phyloP scores from a whole-genome alignment of 1,140 invertebrate species.

The Heliconius himera region DNA sequence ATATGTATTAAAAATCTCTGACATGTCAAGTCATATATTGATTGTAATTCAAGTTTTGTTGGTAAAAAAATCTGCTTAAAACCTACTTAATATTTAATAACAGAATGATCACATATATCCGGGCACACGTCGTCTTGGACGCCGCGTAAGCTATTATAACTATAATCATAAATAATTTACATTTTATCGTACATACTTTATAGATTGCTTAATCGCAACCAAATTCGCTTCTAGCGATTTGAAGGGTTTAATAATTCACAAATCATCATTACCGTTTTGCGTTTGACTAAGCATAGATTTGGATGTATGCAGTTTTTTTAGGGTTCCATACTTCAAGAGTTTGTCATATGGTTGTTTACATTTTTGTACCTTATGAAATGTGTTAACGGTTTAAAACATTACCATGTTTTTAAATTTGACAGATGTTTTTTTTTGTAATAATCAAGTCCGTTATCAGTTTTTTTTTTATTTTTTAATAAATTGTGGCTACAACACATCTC shows the following conservation, averaged over 20 bases:
- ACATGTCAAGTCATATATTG: conserved; percentile 2
- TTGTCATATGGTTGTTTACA: not conserved
- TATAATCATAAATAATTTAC: conserved; percentile 62
- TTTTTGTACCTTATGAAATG: no score
- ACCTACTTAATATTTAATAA: conserved; percentile 39
- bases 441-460: no score
- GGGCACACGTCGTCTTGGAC: conserved; percentile 53
- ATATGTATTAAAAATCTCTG: conserved; percentile 7
- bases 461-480: no score
- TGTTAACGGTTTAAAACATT: no score
- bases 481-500: no score
- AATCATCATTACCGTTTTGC: conserved; percentile 56
- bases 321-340: not conserved
- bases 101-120: conserved; percentile 71
- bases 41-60: conserved; percentile 14
- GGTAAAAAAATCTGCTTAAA: conserved; percentile 35
- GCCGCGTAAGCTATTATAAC: conserved; percentile 49
- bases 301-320: not conserved
- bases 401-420: not conserved
- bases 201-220: conserved; percentile 52
- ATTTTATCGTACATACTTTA: conserved; percentile 45
- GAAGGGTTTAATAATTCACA: conserved; percentile 54
- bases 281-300: conserved; percentile 40
- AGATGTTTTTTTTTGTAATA: not conserved
- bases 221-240: conserved; percentile 64